These are phyloP conservation scores for Brachionus rubens DNA, from an alignment of 1,140 invertebrate genomes.

Conservation along the genomic window DNA sequence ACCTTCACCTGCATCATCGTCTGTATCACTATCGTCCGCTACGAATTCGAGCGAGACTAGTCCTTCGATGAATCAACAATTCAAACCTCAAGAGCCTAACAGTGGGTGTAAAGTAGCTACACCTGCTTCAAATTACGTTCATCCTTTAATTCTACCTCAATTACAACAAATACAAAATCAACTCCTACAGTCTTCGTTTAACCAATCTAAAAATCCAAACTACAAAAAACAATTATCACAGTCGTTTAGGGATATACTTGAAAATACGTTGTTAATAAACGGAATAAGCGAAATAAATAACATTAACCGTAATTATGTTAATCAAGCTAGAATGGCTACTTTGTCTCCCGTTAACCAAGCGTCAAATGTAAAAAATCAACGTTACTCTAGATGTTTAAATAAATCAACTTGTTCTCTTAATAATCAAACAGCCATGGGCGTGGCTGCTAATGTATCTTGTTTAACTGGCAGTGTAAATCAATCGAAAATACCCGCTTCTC, in stretches of 20 bases:
- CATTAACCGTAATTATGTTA: background rate
- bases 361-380: background rate
- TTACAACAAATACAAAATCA: conserved; percentile 6
- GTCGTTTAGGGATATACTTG: conserved; percentile 28
- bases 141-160: background rate
- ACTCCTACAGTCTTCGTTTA: background rate
- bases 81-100: background rate
- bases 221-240: conserved; percentile 36
- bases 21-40: conserved; percentile 28
- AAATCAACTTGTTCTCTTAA: background rate
- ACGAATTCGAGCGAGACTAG: conserved; percentile 20
- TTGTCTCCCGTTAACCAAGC: background rate
- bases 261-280: conserved; percentile 44
- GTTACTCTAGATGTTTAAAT: background rate
- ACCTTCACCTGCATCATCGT: conserved; percentile 9
- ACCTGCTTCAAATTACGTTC: background rate
- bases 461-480: conserved; percentile 12
- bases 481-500: background rate
- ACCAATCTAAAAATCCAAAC: background rate
- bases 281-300: conserved; percentile 6
- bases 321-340: background rate
- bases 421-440: background rate
- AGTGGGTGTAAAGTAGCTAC: too few relatives aligned
- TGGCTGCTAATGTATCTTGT: conserved; percentile 11
- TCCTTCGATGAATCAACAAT: background rate